Conservation (phyloP, 1,140 invertebrate species). For the Conus betulinus region DNA sequence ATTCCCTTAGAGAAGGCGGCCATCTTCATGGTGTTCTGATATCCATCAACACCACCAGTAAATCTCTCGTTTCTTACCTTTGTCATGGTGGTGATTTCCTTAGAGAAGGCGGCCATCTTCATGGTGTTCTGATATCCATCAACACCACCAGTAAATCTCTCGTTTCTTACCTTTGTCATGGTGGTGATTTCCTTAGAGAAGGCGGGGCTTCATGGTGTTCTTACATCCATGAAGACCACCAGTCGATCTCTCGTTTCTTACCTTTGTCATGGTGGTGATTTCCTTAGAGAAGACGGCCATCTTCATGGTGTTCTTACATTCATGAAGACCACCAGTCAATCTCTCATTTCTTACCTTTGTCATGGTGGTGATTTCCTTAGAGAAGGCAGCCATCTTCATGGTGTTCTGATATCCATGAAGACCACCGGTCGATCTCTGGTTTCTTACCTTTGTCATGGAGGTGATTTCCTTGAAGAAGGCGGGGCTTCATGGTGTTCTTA, state of each 20-base stretch:
- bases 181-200: no score
- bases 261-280: conserved; percentile 77
- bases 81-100: conserved; percentile 78
- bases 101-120: conserved; percentile 47
- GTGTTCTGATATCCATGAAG: no score
- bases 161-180: no score
- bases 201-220: no score
- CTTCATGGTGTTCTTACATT: conserved; percentile 44
- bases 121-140: no score
- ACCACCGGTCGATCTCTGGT: no score
- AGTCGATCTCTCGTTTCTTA: conserved; percentile 20
- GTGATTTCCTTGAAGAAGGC: conserved; percentile 78
- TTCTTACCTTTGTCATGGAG: conserved; percentile 74
- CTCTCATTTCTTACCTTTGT: no score
- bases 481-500: no score
- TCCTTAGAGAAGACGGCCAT: conserved; percentile 70
- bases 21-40: not conserved
- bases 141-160: no score
- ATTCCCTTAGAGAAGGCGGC: conserved; percentile 6
- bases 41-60: no score
- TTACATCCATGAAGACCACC: no score
- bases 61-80: conserved; percentile 50
- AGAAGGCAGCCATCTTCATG: conserved; percentile 19
- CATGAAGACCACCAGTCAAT: no score
- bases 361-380: conserved; percentile 74